Conservation (phyloP, 2,888 invertebrate species). For the Lasius fuliginosus region DNA sequence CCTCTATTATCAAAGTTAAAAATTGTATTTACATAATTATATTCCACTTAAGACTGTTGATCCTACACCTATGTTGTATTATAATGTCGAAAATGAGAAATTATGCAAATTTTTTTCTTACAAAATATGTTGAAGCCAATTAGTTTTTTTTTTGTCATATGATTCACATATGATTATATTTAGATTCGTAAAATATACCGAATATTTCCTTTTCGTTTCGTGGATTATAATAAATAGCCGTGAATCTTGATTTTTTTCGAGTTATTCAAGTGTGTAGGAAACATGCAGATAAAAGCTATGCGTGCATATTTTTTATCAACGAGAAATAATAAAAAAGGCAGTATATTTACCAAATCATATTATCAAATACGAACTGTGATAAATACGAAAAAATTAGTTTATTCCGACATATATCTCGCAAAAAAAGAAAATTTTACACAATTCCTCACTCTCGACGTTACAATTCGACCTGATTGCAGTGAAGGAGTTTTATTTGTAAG, state of each 20-base stretch:
- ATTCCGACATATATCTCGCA: background rate
- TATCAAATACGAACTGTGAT: background rate
- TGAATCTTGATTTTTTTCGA: background rate
- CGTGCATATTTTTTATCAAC: background rate
- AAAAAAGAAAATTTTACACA: background rate
- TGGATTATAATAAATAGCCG: background rate
- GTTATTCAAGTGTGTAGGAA: background rate
- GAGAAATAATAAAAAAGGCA: background rate
- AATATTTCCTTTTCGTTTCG: background rate
- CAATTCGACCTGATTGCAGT: background rate
- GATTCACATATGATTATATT: no score
- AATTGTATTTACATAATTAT: background rate
- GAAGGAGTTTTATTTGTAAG: background rate
- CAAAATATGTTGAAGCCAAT: background rate
- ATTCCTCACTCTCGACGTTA: background rate
- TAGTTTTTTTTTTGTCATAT: background rate
- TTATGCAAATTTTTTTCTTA: background rate
- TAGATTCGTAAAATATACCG: background rate
- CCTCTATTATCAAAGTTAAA: background rate
- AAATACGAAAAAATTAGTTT: background rate
- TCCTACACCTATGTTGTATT: background rate
- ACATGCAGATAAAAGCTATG: background rate
- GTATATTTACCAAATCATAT: background rate
- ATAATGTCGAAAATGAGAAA: background rate
- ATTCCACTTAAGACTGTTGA: background rate